Evolutionary conservation across 2,888 invertebrate genomes (phyloP).

Genomic region (Neoscelio sp.): DNA sequence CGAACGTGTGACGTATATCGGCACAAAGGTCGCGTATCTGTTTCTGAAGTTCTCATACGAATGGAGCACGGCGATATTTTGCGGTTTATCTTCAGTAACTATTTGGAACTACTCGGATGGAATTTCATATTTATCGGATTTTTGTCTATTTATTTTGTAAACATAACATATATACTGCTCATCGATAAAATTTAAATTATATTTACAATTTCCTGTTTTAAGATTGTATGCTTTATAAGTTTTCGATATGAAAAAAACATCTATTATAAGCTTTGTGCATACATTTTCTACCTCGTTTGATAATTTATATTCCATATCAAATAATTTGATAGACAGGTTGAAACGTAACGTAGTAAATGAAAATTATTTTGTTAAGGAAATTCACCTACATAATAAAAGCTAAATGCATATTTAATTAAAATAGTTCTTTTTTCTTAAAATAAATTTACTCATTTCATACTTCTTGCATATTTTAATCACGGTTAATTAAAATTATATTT

Average conservation of each 20-base stretch:
- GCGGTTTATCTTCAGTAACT: conserved; percentile 35
- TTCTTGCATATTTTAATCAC: conserved; percentile 10
- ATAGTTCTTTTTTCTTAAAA: conserved; percentile 2
- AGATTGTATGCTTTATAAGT: too few species aligned
- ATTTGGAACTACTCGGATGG: conserved; percentile 1
- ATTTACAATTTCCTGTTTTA: too few species aligned
- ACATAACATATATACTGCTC: too few species aligned
- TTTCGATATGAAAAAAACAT: too few species aligned
- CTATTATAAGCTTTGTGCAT: conserved; percentile 29
- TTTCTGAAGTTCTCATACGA: conserved; percentile 56
- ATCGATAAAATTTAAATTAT: not conserved
- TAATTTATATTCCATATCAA: too few species aligned
- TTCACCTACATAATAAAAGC: too few species aligned
- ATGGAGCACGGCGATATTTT: conserved; percentile 46
- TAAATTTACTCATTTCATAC: too few species aligned
- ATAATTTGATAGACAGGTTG: conserved; percentile 35
- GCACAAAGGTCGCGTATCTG: conserved; percentile 66
- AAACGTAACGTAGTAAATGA: not conserved
- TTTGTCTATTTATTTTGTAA: too few species aligned
- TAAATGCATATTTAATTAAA: too few species aligned
- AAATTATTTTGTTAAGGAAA: too few species aligned
- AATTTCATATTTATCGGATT: conserved; percentile 22
- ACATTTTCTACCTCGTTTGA: conserved; percentile 5
- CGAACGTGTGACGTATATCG: conserved; percentile 61
- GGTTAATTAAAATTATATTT: too few species aligned